Conservation (phyloP, 1,140 invertebrate species). For the Dufourea novaeangliae region DNA sequence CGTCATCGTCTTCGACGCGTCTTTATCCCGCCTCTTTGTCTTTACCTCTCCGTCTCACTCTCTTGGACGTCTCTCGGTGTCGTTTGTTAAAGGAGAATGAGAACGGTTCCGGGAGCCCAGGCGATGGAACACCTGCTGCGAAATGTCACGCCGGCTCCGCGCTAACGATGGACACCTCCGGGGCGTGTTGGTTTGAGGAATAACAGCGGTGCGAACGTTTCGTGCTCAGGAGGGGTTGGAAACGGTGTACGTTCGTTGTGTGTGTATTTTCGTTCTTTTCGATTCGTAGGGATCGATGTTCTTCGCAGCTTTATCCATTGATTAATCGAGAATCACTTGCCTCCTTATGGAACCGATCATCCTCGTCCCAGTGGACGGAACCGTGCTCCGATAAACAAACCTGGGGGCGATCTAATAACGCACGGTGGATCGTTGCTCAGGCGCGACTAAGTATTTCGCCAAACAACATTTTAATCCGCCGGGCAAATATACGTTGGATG, state of each 20-base stretch:
- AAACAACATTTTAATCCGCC: slow-evolving; percentile 77
- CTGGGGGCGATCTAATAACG: slow-evolving; percentile 42
- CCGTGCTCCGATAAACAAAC: slow-evolving; percentile 6
- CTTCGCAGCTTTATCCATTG: background rate
- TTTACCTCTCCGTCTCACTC: background rate
- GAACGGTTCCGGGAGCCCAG: slow-evolving; percentile 9
- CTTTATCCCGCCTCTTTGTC: background rate
- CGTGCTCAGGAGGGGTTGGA: background rate
- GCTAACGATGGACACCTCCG: slow-evolving; percentile 28
- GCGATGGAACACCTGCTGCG: slow-evolving; percentile 42
- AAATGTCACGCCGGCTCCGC: slow-evolving; percentile 17
- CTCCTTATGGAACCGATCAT: background rate
- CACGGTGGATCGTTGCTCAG: slow-evolving; percentile 56
- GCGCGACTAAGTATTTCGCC: slow-evolving; percentile 76
- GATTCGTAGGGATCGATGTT: too few species aligned
- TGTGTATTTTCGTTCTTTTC: too few species aligned
- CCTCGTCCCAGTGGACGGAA: background rate
- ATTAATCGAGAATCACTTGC: slow-evolving; percentile 7
- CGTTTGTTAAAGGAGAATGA: background rate
- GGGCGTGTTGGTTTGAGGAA: slow-evolving; percentile 16
- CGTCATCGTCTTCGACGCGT: too few species aligned
- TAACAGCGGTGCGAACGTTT: slow-evolving; percentile 7
- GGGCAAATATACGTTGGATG: slow-evolving; percentile 54
- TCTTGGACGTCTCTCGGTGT: background rate
- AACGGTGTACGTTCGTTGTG: too few species aligned